Conservation (phyloP, 2,113 vertebrate species). For the Malurus alboscapulatus region DNA sequence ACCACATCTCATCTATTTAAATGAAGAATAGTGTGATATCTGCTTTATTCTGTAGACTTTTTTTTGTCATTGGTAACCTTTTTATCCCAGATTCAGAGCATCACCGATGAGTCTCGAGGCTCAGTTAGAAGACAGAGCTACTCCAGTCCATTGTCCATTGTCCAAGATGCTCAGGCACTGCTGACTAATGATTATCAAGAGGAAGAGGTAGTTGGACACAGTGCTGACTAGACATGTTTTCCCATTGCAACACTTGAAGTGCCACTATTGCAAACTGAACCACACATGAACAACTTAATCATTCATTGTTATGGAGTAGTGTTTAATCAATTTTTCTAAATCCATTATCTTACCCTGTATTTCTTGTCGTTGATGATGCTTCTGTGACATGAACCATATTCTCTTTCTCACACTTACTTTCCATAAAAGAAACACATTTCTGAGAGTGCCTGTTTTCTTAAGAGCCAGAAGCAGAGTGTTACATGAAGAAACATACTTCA, state of each 20-base stretch:
- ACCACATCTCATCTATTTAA: neutral
- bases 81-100: slow-evolving; percentile 88
- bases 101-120: slow-evolving; percentile 86
- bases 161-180: slow-evolving; percentile 72
- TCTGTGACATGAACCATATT: neutral
- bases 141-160: slow-evolving; percentile 54
- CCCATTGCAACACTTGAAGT: slow-evolving; percentile 58
- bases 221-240: neutral
- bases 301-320: neutral
- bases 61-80: slow-evolving; percentile 39
- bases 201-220: slow-evolving; percentile 80
- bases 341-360: neutral
- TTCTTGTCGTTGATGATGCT: neutral
- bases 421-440: neutral
- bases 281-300: neutral
- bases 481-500: neutral
- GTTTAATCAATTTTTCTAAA: neutral
- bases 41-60: slow-evolving; percentile 59
- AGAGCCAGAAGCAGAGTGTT: neutral
- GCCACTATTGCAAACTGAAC: neutral
- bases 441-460: neutral
- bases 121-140: slow-evolving; percentile 87
- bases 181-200: slow-evolving; percentile 75
- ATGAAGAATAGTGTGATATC: neutral
- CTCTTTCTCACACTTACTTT: neutral